Evolutionary conservation across 2,113 vertebrate species (phyloP).

Genomic region (Eidolon helvum): DNA sequence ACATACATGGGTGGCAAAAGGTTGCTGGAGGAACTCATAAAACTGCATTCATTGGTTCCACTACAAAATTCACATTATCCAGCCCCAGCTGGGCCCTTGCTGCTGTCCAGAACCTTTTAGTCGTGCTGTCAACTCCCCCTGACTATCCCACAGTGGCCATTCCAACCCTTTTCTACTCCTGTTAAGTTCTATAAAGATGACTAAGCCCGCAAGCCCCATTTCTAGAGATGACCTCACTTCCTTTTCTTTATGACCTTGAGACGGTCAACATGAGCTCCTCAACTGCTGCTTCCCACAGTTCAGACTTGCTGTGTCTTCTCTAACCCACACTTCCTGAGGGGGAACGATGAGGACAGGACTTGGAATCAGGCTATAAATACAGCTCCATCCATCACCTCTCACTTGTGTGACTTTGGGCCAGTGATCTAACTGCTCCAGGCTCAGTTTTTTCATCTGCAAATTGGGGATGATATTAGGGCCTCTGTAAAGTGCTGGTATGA

Average conservation of each 20-base stretch:
- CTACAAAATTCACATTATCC: slow-evolving; percentile 2
- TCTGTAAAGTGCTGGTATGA: neutral
- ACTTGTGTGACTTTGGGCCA: neutral
- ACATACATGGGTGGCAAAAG: neutral
- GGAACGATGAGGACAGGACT: neutral
- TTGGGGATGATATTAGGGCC: neutral
- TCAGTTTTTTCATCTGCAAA: neutral
- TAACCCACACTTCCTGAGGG: neutral
- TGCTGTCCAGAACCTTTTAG: neutral
- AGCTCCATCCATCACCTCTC: neutral
- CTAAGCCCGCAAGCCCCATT: slow-evolving; percentile 3
- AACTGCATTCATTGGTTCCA: neutral
- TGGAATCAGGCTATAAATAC: neutral
- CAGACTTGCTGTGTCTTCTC: neutral
- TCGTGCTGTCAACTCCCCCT: neutral
- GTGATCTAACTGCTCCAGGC: neutral
- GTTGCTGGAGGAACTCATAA: slow-evolving; percentile 42
- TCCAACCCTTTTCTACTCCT: neutral
- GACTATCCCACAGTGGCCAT: slow-evolving; percentile 38
- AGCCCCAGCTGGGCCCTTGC: slow-evolving; percentile 41
- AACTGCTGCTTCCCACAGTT: neutral
- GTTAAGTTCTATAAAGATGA: slow-evolving; percentile 56
- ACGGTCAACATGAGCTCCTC: neutral
- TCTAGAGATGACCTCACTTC: slow-evolving; percentile 66
- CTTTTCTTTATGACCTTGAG: slow-evolving; percentile 38